Evolutionary conservation across 2,888 invertebrate genomes (phyloP), one percentile per base, ranked within the genome.

Genomic region (Nephrotoma appendiculata): DNA sequence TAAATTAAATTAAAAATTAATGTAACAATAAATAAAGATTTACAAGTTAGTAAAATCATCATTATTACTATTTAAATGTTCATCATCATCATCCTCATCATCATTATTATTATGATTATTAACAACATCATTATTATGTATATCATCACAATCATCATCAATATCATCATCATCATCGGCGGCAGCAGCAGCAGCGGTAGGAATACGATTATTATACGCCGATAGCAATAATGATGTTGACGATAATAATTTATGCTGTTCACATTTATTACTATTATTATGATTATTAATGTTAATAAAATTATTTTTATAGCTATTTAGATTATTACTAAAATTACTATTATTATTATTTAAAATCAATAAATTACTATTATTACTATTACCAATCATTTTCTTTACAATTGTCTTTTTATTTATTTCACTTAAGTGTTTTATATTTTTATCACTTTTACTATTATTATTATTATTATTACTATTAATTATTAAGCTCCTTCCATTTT

Each of bases 301-400:
- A 86, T 86, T 86, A 86, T 86, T 86, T 31, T 86, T 86, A 86
- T 45, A 45, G 31, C 41, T 86, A 48, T 19, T 48, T 41, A 31
- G 19, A 86, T 86, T 86, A 86, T 11, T 31, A 86, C 41, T 86
- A 86, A 31, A 48, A 86, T 45, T 45, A 86, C 5, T 85, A 85
- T 85, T 85, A 86, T 52, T 86, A 52, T 86, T 86, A 52, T 52
- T 86, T 57, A 57, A 85, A 84, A 84, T 84, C 84, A 84, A 84
- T 44, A 85, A 86, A 57, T 57, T 57, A 41, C 41, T 86, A 57
- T 52, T 86, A 57, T 57, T 86, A 45, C 12, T 86, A 86, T 45
- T 45, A n/a, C n/a, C n/a, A 86, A 31, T 45, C 41, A 19, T 41
- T 41, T 41, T 86, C 41, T 86, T 86, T 41, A 12, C 57, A 86